Percentiles rank a stretch among this genome's conserved stretches.
Conservation (phyloP, 2,113 vertebrate species). For the Tenebrosternarchus preto region DNA sequence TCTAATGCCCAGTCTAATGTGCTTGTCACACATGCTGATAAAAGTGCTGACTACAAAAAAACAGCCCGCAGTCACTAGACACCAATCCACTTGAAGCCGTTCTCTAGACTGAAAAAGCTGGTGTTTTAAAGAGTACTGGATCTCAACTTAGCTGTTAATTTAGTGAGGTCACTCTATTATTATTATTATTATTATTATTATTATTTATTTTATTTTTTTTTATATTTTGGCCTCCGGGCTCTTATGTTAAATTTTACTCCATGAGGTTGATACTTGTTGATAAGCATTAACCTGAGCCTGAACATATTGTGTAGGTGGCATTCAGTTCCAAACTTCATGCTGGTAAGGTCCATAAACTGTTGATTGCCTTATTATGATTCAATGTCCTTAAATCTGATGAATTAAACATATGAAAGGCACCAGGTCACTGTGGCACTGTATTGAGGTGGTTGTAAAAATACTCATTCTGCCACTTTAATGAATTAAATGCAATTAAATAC, state of each 20-base stretch:
- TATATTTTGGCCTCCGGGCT: not conserved
- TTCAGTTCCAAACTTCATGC: too few relatives aligned
- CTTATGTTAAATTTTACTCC: constrained; percentile 20
- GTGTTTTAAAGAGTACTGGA: not conserved
- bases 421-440: not conserved
- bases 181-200: too few relatives aligned
- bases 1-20: constrained; percentile 18
- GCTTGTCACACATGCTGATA: not conserved
- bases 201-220: too few relatives aligned
- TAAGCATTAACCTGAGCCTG: not conserved
- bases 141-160: not conserved
- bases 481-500: too few relatives aligned
- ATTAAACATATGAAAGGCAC: not conserved
- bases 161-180: constrained; percentile 34
- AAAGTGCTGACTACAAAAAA: not conserved
- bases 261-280: too few relatives aligned
- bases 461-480: too few relatives aligned
- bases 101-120: not conserved
- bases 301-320: not conserved
- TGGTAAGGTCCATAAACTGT: not conserved
- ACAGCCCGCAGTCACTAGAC: not conserved
- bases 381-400: not conserved
- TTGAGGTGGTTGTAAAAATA: not conserved
- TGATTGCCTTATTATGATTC: not conserved
- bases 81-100: not conserved